phyloP scores from a whole-genome alignment of 2,113 vertebrate species.

The Psittacula cyanocephala region DNA sequence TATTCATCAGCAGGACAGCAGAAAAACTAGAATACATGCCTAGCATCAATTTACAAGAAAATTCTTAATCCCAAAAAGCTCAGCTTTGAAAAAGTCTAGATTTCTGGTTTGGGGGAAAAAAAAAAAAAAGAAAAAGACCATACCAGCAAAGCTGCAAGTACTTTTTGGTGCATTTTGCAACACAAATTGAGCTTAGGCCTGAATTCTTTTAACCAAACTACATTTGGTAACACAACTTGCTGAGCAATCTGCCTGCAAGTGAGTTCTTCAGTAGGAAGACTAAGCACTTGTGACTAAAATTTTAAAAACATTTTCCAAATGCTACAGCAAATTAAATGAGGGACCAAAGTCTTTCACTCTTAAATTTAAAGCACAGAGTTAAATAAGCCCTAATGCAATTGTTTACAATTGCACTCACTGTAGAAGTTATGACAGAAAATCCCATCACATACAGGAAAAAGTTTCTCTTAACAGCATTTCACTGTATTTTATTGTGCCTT shows the following conservation, averaged over 20 bases:
- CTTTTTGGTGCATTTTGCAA: neutral
- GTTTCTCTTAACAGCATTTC: neutral
- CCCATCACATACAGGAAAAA: neutral
- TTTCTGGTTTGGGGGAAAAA: neutral
- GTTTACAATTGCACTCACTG: neutral
- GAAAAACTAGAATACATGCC: neutral
- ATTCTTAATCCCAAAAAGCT: neutral
- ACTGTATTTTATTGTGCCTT: neutral
- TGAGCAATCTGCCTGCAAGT: neutral
- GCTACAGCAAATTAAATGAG: neutral
- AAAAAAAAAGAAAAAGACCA: neutral
- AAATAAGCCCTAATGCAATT: neutral
- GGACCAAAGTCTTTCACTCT: neutral
- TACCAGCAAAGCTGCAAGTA: neutral
- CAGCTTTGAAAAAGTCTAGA: neutral
- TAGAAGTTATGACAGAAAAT: neutral
- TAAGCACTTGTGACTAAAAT: neutral
- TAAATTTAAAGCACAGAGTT: neutral
- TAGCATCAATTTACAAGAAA: neutral
- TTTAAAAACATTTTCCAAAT: neutral
- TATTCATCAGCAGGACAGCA: neutral
- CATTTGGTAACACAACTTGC: neutral
- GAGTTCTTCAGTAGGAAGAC: neutral
- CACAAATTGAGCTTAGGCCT: neutral
- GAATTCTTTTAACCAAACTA: neutral